These are phyloP conservation scores for Thalassoma bifasciatum DNA, from an alignment of 2,113 vertebrate species.

Conservation along the genomic window DNA sequence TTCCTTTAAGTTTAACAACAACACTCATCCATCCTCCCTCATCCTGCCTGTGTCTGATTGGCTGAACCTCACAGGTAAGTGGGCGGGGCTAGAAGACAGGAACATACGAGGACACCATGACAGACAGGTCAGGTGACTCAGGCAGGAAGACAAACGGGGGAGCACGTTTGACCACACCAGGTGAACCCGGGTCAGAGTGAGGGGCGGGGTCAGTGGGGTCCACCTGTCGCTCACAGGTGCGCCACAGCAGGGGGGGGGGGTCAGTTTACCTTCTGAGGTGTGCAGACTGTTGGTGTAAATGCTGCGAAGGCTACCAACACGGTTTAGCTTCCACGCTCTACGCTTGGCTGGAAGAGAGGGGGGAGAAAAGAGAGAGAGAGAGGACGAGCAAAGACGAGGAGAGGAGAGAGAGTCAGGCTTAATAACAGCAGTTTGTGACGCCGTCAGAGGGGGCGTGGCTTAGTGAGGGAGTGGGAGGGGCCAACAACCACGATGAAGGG, in stretches of 20 bases:
- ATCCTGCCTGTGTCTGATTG: neutral
- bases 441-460: constrained; percentile 14
- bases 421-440: constrained; percentile 1
- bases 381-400: neutral
- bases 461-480: neutral
- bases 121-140: constrained; percentile 11
- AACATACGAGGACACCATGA: neutral
- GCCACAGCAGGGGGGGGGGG: too few relatives aligned
- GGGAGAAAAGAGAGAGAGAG: constrained; percentile 84
- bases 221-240: too few relatives aligned
- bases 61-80: constrained; percentile 13
- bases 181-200: neutral
- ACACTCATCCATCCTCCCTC: too few relatives aligned
- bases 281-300: constrained; percentile 91
- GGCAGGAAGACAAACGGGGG: neutral
- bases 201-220: constrained; percentile 6
- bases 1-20: too few relatives aligned
- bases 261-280: constrained; percentile 90
- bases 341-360: constrained; percentile 92
- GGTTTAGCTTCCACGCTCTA: constrained; percentile 96
- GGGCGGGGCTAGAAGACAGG: constrained; percentile 2
- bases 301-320: constrained; percentile 95
- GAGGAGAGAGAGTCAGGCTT: constrained; percentile 11
- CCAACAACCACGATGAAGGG: constrained; percentile 3
- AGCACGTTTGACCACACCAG: neutral